Evolutionary conservation across 2,888 invertebrate species (phyloP), one percentile per base, ranked within the genome.

Genomic region (Palloptera scutellata): DNA sequence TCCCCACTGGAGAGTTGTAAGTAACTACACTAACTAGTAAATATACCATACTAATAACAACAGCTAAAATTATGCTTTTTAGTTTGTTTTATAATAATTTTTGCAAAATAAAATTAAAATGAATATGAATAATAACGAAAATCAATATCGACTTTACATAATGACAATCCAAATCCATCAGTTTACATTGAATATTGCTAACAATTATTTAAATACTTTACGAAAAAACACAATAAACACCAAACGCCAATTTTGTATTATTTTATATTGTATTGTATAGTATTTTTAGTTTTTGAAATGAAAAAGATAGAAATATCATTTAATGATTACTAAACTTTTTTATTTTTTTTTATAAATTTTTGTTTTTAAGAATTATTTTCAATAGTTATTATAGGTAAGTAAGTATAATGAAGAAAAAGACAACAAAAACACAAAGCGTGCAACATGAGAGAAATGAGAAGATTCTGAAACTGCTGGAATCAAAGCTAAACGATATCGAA

Each of bases 341-440:
- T 15, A 48, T 10, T 48, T 48, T 11, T 48, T 48, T 15, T 10
- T 10, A 48, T 48, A 13, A 48, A 48, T 48, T 48, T 48, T 12
- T 13, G 45, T 12, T 45, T 48, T 8, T 48, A 48, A n/a, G 8
- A 10, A 48, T 48, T 15, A 48, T 48, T 68, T 61, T 62, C 9
- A 17, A 59, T 41, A 19, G 20, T 51, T 48, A 60, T 52, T 60
- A 20, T n/a, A 19, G 20, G 30, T 9, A 41, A 61, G 51, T 62
- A 64, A 41, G 51, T 60, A 45, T 9, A 51, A 62, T 20, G 15
- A 61, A 48, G 55, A 42, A 67, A 58, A 64, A 72, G 64, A 65
- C 69, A 73, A 75, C 75, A 77, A 67, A 74, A 83, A 83, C 78
- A 77, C 72, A 79, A 80, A 80, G 78, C 82, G 81, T 83, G 81